Base-by-base conservation (phyloP, 2,113 vertebrate species). In the Pipa parva region DNA sequence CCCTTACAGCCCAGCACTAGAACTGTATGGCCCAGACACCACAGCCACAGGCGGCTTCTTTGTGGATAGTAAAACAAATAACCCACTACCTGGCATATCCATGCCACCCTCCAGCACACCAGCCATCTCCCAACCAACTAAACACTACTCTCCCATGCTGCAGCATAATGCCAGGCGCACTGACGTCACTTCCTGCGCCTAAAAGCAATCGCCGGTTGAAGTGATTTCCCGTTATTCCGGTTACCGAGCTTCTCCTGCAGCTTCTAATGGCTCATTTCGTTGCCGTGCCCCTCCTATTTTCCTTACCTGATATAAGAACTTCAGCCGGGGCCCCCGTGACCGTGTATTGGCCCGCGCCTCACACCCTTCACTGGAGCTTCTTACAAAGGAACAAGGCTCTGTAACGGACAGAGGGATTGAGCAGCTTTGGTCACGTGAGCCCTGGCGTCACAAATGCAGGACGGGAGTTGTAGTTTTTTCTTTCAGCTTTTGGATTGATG, bases 341-440 rank as follows among this genome's bases (percentile, higher is more conserved):
- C 11, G 26, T 24, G 21, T 33, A 55, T 24, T 28, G 54, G 55
- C 66, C 58, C 61, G 46, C 3, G 48, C 48, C 27, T 45, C 51
- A 48, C 4, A 20, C 42, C 71, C 72, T 63, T 54, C 64, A 22
- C 58, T 57, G 39, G 39, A 72, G 69, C 70, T 50, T 52, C 76
- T 79, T 77, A 77, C 78, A 77, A 72, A 74, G 12, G 21, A 20
- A n/a, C 21, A 4, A 20, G 33, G 20, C 24, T 26, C 36, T 77
- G 76, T 79, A 77, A 79, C 76, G 52, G 24, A 49, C 2, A 5
- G 28, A 15, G 6, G 18, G 4, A 80, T 81, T 80, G 77, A 74
- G 3, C 26, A 21, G 1, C 3, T 0, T 0, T 0, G 33, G 13
- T 54, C 66, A 70, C 31, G 0, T 6, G 76, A 72, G 46, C 17